Evolutionary conservation across 2,113 vertebrate species (phyloP), one percentile per base, ranked within the genome.

Genomic region (Cinclus mexicanus): DNA sequence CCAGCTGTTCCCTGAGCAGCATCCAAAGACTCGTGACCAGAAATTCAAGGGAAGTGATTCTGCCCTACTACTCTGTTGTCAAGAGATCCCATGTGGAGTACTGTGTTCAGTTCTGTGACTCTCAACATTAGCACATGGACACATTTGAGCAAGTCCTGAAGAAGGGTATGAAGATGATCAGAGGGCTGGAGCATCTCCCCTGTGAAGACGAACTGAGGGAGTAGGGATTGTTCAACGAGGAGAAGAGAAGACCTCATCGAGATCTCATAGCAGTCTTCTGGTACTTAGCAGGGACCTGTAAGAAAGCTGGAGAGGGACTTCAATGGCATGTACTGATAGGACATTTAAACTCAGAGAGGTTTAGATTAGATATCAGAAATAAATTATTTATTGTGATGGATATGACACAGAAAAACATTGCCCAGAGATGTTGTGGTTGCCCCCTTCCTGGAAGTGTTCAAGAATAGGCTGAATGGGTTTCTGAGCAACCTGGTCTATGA

Each of bases 91-190:
- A 37, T 0, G 0, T 20, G 14, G 5, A 37, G 8, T 14, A 28
- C 26, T 24, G 6, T 14, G 53, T 29, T 67, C 33, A 17, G 4
- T 12, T 14, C 37, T 65, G 26, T 26, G 47, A 42, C 26, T 23
- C 5, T 4, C 42, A 57, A 5, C 25, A 50, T 6, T 21, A 59
- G 20, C 22, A 67, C 23, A 21, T 39, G 35, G 23, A 44, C 33
- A 67, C 19, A 14, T 4, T 52, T 33, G 19, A 59, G 8, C 0
- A 0, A 37, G 33, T 46, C 23, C 77, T n/a, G 44, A 52, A 39
- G 26, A 4, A 14, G 15, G 3, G 15, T 52, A 29, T 15, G 39
- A 46, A 60, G 23, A 59, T 53, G 23, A 20, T 25, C 7, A 60
- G 15, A 21, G 7, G 26, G 12, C 23, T 67, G 28, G 39, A 60